Evolutionary conservation across 2,113 vertebrate species (phyloP).

Genomic region (Daboia siamensis): DNA sequence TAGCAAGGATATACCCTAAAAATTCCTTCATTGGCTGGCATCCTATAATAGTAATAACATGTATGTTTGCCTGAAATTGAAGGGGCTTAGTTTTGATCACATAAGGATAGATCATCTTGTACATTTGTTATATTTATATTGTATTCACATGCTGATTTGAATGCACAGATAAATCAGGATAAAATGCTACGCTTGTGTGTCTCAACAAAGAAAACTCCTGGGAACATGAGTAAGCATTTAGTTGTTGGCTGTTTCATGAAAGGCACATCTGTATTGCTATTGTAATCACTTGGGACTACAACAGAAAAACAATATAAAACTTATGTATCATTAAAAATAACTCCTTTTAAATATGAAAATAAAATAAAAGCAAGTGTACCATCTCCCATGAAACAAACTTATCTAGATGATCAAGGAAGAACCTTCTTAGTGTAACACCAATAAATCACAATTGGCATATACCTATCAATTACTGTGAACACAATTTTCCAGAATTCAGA

Average conservation of each 20-base stretch:
- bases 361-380: neutral
- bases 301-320: neutral
- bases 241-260: neutral
- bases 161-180: neutral
- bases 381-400: neutral
- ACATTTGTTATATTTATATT: neutral
- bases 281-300: neutral
- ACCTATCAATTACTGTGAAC: neutral
- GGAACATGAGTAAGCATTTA: slow-evolving; percentile 4
- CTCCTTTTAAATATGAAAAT: neutral
- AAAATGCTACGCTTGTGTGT: neutral
- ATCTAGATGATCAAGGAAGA: neutral
- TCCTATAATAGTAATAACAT: neutral
- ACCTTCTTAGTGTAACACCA: neutral
- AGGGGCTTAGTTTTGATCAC: neutral
- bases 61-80: neutral
- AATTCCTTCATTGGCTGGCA: neutral
- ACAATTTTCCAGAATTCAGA: neutral
- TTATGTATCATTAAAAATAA: neutral
- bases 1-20: neutral
- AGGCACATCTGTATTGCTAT: neutral
- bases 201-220: slow-evolving; percentile 5
- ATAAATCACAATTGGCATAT: neutral
- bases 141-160: slow-evolving; percentile 1
- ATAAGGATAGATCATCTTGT: neutral